A percentile compares a stretch with the other conserved stretches of the same genome.
These are phyloP conservation scores for Gymnoscopelus microlampas DNA, from an alignment of 2,797 vertebrate species.

Conservation along the genomic window DNA sequence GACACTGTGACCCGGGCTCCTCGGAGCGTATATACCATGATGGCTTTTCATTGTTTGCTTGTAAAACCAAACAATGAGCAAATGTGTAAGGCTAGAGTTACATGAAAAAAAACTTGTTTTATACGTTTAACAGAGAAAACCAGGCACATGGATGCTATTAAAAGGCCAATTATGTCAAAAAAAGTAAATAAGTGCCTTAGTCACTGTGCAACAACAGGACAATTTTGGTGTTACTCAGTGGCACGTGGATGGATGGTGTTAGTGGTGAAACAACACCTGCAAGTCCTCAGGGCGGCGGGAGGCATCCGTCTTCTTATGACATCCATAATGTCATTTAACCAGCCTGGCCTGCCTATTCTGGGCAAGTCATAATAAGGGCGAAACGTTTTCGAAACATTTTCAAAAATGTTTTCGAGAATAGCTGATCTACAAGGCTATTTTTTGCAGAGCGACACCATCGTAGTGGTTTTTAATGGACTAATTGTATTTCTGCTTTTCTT, in stretches of 20 bases:
- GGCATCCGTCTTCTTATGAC: slow-evolving; percentile 30
- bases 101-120: slow-evolving; percentile 9
- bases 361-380: too few species aligned
- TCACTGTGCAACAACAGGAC: slow-evolving; percentile 49
- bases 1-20: slow-evolving; percentile 19
- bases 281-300: slow-evolving; percentile 45
- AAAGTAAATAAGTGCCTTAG: slow-evolving; percentile 11
- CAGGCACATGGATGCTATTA: slow-evolving; percentile 57
- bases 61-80: slow-evolving; percentile 40
- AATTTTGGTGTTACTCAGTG: slow-evolving; percentile 59
- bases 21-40: background rate
- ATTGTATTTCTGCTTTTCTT: too few species aligned
- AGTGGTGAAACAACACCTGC: slow-evolving; percentile 69
- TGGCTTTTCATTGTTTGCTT: slow-evolving; percentile 34
- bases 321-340: background rate
- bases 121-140: slow-evolving; percentile 34
- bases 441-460: background rate
- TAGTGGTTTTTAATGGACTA: background rate
- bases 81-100: slow-evolving; percentile 37
- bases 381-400: too few species aligned
- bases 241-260: slow-evolving; percentile 49
- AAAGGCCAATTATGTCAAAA: slow-evolving; percentile 51
- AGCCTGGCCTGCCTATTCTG: too few species aligned
- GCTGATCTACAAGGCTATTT: too few species aligned
- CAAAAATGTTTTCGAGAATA: too few species aligned